Percentiles rank a stretch among this genome's conserved stretches.
These are phyloP conservation scores for Gortyna flavago DNA, from an alignment of 2,888 invertebrate species.

Conservation along the genomic window DNA sequence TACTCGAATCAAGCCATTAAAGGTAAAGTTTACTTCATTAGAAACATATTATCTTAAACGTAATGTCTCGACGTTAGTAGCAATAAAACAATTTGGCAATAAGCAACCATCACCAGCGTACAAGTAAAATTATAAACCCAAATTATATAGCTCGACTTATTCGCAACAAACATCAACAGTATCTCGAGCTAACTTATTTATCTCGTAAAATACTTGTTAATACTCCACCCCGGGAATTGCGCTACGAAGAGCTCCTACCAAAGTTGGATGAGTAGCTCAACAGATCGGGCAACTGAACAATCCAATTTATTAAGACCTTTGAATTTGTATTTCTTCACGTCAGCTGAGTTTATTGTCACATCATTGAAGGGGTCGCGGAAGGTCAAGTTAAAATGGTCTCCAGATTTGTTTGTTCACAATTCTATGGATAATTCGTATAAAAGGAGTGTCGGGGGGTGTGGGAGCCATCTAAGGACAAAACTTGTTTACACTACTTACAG, in stretches of 20 bases:
- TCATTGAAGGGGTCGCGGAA: slow-evolving; percentile 60
- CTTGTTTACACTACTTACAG: slow-evolving; percentile 88
- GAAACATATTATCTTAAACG: not conserved
- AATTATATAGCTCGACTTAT: slow-evolving; percentile 59
- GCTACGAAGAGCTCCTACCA: slow-evolving; percentile 72
- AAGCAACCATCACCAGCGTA: slow-evolving; percentile 10
- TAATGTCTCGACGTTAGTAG: slow-evolving; percentile 19
- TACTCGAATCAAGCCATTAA: not conserved
- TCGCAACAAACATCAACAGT: slow-evolving; percentile 79
- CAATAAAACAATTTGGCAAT: slow-evolving; percentile 39
- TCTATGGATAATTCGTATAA: slow-evolving; percentile 72
- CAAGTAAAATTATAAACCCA: slow-evolving; percentile 55
- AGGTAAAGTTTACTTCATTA: not conserved
- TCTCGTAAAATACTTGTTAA: slow-evolving; percentile 89
- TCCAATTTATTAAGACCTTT: slow-evolving; percentile 78
- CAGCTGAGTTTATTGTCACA: slow-evolving; percentile 65
- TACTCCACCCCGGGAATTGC: slow-evolving; percentile 82
- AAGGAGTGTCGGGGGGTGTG: slow-evolving; percentile 72
- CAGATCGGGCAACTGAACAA: slow-evolving; percentile 65
- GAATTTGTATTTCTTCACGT: slow-evolving; percentile 71
- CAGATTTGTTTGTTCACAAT: slow-evolving; percentile 76
- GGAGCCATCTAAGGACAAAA: slow-evolving; percentile 77
- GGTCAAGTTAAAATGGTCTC: slow-evolving; percentile 70
- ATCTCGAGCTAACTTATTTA: slow-evolving; percentile 87
- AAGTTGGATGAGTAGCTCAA: slow-evolving; percentile 71